Base-by-base conservation (phyloP, 1,140 invertebrate genomes). In the Lethrus apterus region DNA sequence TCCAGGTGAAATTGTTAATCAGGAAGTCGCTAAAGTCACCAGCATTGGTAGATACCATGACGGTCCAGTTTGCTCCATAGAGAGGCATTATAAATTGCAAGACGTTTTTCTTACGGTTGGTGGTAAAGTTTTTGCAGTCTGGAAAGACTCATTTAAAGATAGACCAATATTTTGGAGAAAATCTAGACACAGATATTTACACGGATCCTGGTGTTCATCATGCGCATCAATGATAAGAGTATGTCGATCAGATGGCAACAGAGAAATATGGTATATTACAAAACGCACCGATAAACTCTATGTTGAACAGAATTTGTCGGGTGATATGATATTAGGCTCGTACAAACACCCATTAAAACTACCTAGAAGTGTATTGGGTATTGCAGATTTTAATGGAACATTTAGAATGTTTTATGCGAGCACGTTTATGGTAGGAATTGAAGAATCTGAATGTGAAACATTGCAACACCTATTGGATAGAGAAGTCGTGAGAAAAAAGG, bases 1-100 rank as follows among this genome's bases (percentile, higher is more conserved):
- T 48, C 74, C 73, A 0, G 78, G 75, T 0, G 66, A 73, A 50
- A 52, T 62, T 9, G 67, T 78, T 1, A 78, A 76, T 55, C 70
- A 65, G 4, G 76, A 80, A 63, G 63, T 63, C 32, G 65, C 63
- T 21, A 67, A 66, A 46, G 68, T 72, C 59, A 43, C 64, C 19
- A 70, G 63, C 55, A 57, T 65, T 46, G 70, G 70, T 50, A 64
- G 58, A 46, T 73, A 80, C 38, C 83, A 86, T 55, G 79, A 85
- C 56, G 83, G 83, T 0, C 75, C 80, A 2, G 59, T 86, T 10
- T 68, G 70, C 1, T 64, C 72, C 17, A 58, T 73, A 2, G 57
- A 72, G 20, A 73, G 74, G 59, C 81, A 80, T 54, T 71, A 68
- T 4, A 8, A 13, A 10, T 35, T 17, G 8, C 38, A 46, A n/a